These are phyloP conservation scores for Callyntrura sp. DNA, from an alignment of 2,888 invertebrate genomes.

Conservation along the genomic window DNA sequence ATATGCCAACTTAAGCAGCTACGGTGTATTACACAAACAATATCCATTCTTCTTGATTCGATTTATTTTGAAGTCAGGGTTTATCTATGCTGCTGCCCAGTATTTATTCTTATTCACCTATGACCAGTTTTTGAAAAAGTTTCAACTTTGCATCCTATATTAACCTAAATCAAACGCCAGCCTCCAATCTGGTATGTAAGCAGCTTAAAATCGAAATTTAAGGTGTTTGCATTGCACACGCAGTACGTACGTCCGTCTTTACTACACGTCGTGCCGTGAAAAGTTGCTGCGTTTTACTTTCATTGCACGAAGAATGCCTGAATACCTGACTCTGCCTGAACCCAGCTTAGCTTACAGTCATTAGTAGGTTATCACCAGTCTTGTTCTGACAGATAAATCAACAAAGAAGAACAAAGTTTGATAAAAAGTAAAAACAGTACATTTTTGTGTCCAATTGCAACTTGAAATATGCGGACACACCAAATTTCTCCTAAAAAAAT, in stretches of 20 bases:
- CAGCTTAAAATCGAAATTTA: not conserved
- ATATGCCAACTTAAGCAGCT: not conserved
- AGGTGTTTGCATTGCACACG: not conserved
- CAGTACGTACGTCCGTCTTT: not conserved
- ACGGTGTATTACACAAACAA: not conserved
- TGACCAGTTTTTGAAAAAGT: not conserved
- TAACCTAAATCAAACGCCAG: slow-evolving; percentile 48
- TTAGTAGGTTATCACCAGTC: slow-evolving; percentile 37
- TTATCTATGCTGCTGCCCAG: not conserved
- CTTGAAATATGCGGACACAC: slow-evolving; percentile 35
- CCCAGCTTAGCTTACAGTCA: no score
- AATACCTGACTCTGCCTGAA: not conserved
- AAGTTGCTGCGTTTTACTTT: slow-evolving; percentile 43
- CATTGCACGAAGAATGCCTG: slow-evolving; percentile 22
- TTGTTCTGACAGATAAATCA: slow-evolving; percentile 6
- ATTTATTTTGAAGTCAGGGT: not conserved
- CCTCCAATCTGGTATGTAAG: not conserved
- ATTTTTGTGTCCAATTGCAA: slow-evolving; percentile 9
- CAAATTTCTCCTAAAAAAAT: not conserved
- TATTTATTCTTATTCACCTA: no score
- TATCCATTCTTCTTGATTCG: no score
- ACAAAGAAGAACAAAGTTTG: slow-evolving; percentile 21
- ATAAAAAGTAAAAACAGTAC: slow-evolving; percentile 36
- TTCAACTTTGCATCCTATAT: slow-evolving; percentile 32
- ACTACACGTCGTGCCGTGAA: not conserved